phyloP scores from a whole-genome alignment of 2,113 vertebrate genomes.

The Canis aureus region DNA sequence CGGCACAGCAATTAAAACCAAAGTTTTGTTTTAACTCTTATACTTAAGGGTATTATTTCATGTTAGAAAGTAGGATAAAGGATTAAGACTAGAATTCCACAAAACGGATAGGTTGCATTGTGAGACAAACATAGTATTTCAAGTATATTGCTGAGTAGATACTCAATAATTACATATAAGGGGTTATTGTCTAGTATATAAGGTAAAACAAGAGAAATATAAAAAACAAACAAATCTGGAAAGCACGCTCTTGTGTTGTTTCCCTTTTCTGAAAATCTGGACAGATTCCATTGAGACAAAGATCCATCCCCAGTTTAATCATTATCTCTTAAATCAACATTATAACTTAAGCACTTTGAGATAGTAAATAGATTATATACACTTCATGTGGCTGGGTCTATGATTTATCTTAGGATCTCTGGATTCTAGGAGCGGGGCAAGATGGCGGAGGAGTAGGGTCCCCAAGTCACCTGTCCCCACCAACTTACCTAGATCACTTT shows the following conservation, averaged over 20 bases:
- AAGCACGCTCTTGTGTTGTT: neutral
- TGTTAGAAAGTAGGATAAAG: slow-evolving; percentile 47
- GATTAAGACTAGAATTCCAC: slow-evolving; percentile 46
- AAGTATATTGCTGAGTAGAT: neutral
- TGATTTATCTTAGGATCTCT: neutral
- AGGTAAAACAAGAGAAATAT: slow-evolving; percentile 47
- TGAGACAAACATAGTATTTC: neutral
- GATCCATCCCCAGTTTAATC: neutral
- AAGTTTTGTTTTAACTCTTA: slow-evolving; percentile 65
- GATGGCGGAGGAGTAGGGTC: too few species aligned
- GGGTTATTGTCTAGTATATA: neutral
- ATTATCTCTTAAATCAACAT: slow-evolving; percentile 18
- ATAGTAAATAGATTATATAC: neutral
- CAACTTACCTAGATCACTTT: too few species aligned
- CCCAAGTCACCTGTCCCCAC: too few species aligned
- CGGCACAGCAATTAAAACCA: slow-evolving; percentile 49
- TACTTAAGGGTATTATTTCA: slow-evolving; percentile 66
- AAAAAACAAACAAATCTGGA: slow-evolving; percentile 23
- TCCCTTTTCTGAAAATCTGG: slow-evolving; percentile 6
- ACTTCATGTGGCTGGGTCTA: neutral
- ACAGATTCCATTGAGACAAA: neutral
- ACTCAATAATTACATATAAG: slow-evolving; percentile 30
- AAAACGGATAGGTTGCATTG: neutral
- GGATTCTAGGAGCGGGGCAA: neutral
- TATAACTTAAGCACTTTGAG: neutral